A percentile compares a stretch with the other conserved stretches of the same genome.
phyloP scores from a whole-genome alignment of 1,140 invertebrate species.

The Drosophila arizonae region DNA sequence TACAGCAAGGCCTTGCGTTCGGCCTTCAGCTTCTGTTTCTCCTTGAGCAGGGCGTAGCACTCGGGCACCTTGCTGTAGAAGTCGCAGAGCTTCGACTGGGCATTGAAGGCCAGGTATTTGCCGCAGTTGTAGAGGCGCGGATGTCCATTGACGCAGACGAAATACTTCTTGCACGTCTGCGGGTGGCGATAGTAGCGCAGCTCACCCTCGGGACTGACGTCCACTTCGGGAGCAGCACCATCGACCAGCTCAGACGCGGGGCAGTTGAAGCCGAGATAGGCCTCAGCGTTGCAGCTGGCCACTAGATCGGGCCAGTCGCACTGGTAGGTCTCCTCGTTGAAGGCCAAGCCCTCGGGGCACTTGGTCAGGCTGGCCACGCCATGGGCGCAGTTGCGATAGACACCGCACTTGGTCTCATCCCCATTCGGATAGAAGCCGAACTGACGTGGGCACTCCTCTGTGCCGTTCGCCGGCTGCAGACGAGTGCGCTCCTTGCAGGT shows the following conservation, averaged over 20 bases:
- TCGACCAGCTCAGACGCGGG: constrained; percentile 82
- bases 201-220: constrained; percentile 84
- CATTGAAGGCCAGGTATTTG: constrained; percentile 78
- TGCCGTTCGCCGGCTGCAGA: constrained; percentile 85
- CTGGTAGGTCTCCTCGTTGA: constrained; percentile 89
- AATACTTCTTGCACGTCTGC: constrained; percentile 91
- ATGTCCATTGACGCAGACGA: constrained; percentile 89
- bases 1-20: constrained; percentile 50
- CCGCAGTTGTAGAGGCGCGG: constrained; percentile 84
- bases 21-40: constrained; percentile 65
- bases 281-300: constrained; percentile 89
- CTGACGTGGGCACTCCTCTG: constrained; percentile 91
- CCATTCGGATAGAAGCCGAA: constrained; percentile 91
- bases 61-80: constrained; percentile 80
- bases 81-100: constrained; percentile 72
- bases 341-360: constrained; percentile 93
- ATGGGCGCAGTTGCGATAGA: constrained; percentile 92
- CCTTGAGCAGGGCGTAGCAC: constrained; percentile 76
- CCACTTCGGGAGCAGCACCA: constrained; percentile 79
- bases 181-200: constrained; percentile 85
- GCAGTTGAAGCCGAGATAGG: constrained; percentile 88
- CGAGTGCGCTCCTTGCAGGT: constrained; percentile 88
- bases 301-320: constrained; percentile 95
- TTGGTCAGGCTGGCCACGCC: constrained; percentile 84
- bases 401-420: constrained; percentile 89